Percentiles rank a stretch among this genome's conserved stretches.
These are phyloP conservation scores for Drosophila suzukii DNA, from an alignment of 1,140 invertebrate species.

Conservation along the genomic window DNA sequence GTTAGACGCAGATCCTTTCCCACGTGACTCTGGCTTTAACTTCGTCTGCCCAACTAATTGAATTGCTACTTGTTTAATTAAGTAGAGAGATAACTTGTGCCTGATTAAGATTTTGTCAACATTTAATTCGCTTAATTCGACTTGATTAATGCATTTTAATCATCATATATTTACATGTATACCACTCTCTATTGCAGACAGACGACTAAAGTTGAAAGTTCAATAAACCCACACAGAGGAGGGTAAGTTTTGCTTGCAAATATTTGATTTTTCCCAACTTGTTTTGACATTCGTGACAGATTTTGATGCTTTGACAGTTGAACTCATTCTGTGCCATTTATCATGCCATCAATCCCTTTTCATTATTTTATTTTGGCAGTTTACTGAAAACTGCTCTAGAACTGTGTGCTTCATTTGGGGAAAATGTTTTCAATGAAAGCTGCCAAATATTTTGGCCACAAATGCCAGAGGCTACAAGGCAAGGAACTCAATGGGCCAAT, in stretches of 20 bases:
- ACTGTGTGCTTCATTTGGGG: slow-evolving; percentile 14
- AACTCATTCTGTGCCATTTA: slow-evolving; percentile 6
- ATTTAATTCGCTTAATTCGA: slow-evolving; percentile 49
- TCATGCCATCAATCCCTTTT: slow-evolving; percentile 26
- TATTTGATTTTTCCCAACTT: slow-evolving; percentile 7
- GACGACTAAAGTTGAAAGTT: slow-evolving; percentile 20
- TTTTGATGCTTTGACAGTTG: slow-evolving; percentile 44
- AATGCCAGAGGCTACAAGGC: slow-evolving; percentile 11
- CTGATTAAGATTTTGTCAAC: slow-evolving; percentile 63
- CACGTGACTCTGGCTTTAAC: slow-evolving; percentile 35
- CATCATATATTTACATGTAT: slow-evolving; percentile 36
- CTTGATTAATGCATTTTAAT: slow-evolving; percentile 55
- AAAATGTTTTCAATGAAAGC: slow-evolving; percentile 19
- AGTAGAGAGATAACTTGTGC: slow-evolving; percentile 49
- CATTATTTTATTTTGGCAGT: slow-evolving; percentile 14
- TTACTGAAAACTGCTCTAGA: slow-evolving; percentile 2
- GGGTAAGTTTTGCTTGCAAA: slow-evolving; percentile 51
- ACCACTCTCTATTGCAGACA: slow-evolving; percentile 47
- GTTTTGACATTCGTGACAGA: slow-evolving; percentile 26
- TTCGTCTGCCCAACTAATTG: slow-evolving; percentile 65
- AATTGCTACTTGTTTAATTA: slow-evolving; percentile 77
- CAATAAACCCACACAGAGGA: slow-evolving; percentile 38
- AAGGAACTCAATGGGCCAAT: slow-evolving; percentile 10
- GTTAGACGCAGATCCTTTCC: slow-evolving; percentile 33
- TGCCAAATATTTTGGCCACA: slow-evolving; percentile 20